These are phyloP conservation scores for Heptranchias perlo DNA, from an alignment of 2,113 vertebrate genomes.

Conservation along the genomic window DNA sequence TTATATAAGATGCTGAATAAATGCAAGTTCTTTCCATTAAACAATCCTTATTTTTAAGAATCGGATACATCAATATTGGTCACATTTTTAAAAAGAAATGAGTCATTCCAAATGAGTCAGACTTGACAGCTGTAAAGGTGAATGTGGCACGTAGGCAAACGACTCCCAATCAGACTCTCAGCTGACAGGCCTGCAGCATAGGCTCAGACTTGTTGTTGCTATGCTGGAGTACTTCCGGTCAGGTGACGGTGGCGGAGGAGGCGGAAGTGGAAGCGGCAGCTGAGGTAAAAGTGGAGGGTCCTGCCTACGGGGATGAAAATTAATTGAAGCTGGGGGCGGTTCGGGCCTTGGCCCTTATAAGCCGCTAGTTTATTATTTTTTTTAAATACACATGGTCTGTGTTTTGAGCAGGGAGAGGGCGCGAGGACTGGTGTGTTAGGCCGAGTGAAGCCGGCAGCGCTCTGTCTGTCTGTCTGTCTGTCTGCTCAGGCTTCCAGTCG, in stretches of 20 bases:
- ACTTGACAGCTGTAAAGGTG: not conserved
- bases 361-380: not conserved
- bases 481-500: not conserved
- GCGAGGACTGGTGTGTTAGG: not conserved
- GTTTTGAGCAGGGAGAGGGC: not conserved
- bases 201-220: not conserved
- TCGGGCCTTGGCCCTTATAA: not conserved
- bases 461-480: not conserved
- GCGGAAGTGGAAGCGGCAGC: slow-evolving; percentile 23
- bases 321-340: not conserved
- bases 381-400: not conserved
- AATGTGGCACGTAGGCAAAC: not conserved
- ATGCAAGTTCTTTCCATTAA: not conserved
- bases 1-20: not conserved
- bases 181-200: not conserved
- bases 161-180: not conserved
- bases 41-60: not conserved
- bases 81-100: not conserved
- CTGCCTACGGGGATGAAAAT: not conserved
- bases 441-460: not conserved
- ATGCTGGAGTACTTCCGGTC: not conserved
- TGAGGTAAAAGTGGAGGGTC: not conserved
- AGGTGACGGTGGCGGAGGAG: not conserved
- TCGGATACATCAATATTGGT: not conserved
- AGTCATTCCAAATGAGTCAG: not conserved